Evolutionary conservation across 2,888 invertebrate species (phyloP).

Genomic region (Zaprionus bogoriensis): DNA sequence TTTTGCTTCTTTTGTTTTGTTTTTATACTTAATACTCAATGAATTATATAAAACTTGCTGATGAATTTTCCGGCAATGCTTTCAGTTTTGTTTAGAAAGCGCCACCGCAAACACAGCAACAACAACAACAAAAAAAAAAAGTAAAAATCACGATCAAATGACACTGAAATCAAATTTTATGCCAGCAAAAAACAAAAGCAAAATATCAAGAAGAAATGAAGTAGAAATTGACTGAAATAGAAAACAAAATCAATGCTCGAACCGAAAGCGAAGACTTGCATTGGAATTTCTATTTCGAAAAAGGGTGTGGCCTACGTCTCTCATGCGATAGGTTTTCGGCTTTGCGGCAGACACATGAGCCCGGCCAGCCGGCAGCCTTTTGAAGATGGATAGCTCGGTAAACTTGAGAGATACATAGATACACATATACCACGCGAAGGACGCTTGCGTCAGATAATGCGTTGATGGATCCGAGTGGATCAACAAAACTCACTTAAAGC

Average conservation of each 20-base stretch:
- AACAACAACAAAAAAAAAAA: conserved; percentile 10
- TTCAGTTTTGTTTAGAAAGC: conserved; percentile 59
- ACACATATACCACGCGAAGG: conserved; percentile 30
- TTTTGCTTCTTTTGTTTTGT: too few species aligned
- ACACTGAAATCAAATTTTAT: conserved; percentile 48
- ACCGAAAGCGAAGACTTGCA: conserved; percentile 62
- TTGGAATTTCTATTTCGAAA: conserved; percentile 36
- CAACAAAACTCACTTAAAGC: conserved; percentile 35
- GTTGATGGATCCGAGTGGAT: conserved; percentile 32
- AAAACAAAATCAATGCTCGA: conserved; percentile 68
- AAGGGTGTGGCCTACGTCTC: conserved; percentile 57
- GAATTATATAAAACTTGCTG: conserved; percentile 52
- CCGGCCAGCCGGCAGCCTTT: not conserved
- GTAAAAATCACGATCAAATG: conserved; percentile 28
- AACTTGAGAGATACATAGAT: not conserved
- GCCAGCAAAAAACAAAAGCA: conserved; percentile 15
- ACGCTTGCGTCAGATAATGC: conserved; percentile 20
- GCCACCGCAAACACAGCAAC: conserved; percentile 27
- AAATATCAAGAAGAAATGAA: conserved; percentile 24
- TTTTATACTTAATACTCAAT: conserved; percentile 24
- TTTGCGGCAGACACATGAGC: not conserved
- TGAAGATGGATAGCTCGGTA: conserved; percentile 2
- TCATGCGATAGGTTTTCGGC: not conserved
- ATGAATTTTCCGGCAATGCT: conserved; percentile 52
- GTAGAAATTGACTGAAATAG: conserved; percentile 60